A percentile compares a stretch with the other conserved stretches of the same genome.
Conservation (phyloP, 2,888 invertebrate species). For the Rhamphomyia laevipes region DNA sequence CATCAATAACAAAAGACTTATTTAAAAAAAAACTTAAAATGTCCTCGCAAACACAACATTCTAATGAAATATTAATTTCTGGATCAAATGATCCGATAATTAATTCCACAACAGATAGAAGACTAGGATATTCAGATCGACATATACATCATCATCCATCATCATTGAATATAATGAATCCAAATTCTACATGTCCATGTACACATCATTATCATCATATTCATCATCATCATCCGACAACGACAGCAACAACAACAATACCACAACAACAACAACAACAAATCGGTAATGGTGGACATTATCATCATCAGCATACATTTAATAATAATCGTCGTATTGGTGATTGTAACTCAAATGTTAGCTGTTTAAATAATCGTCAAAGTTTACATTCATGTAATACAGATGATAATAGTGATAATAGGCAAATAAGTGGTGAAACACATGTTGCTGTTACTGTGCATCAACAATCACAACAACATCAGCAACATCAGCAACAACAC, state of each 20-base stretch:
- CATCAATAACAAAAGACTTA: no score
- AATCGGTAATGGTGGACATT: background rate
- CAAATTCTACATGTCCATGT: conserved; percentile 18
- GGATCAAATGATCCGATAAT: background rate
- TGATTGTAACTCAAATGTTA: background rate
- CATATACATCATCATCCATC: background rate
- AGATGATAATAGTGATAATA: conserved; percentile 15
- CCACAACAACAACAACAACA: conserved; percentile 14
- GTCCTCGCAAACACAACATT: background rate
- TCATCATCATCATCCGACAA: conserved; percentile 29
- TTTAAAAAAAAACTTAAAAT: background rate
- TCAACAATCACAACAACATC: conserved; percentile 19
- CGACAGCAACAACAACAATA: conserved; percentile 18
- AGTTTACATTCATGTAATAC: conserved; percentile 8
- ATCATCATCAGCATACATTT: conserved; percentile 3
- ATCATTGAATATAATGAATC: background rate
- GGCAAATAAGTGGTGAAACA: conserved; percentile 20
- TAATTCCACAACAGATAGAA: background rate
- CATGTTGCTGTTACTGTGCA: conserved; percentile 21
- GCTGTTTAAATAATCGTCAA: background rate
- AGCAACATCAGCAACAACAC: conserved; percentile 9
- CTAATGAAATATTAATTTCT: background rate
- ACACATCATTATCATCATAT: conserved; percentile 36
- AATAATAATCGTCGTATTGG: background rate
- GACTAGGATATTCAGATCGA: background rate